Percentiles rank a stretch among this genome's conserved stretches.
Conservation (phyloP, 2,888 invertebrate genomes). For the Anarsia innoxiella region DNA sequence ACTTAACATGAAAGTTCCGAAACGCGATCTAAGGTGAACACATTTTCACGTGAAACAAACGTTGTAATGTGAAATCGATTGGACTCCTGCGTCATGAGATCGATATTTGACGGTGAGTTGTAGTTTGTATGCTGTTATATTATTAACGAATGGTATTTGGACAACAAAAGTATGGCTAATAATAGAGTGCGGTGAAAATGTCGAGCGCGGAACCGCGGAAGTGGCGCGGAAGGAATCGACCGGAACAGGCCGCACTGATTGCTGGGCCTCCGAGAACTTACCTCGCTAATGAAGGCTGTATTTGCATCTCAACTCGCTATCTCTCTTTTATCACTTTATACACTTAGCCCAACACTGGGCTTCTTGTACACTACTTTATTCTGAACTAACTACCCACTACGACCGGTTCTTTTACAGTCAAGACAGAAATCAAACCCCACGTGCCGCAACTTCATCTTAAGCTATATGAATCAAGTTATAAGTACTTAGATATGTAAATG, state of each 20-base stretch:
- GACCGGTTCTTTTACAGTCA: no score
- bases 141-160: slow-evolving; percentile 45
- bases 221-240: slow-evolving; percentile 7
- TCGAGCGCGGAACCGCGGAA: slow-evolving; percentile 19
- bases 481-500: no score
- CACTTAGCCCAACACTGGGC: no score
- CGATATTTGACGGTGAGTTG: slow-evolving; percentile 50
- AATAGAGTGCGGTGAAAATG: slow-evolving; percentile 32
- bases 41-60: slow-evolving; percentile 41
- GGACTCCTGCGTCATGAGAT: slow-evolving; percentile 42
- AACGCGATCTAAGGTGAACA: slow-evolving; percentile 49
- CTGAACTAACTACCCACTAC: no score
- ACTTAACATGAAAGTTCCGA: slow-evolving; percentile 40
- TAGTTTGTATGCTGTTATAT: slow-evolving; percentile 32
- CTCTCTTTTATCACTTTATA: no score
- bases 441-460: no score
- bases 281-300: background rate
- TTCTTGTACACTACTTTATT: no score
- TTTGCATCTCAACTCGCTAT: no score
- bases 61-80: slow-evolving; percentile 50
- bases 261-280: background rate
- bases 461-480: no score
- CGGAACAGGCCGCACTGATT: slow-evolving; percentile 3
- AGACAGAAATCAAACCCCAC: no score
- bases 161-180: slow-evolving; percentile 28